A percentile compares a stretch with the other conserved stretches of the same genome.
These are phyloP conservation scores for Ganaspis sp. DNA, from an alignment of 1,140 invertebrate species.

Conservation along the genomic window DNA sequence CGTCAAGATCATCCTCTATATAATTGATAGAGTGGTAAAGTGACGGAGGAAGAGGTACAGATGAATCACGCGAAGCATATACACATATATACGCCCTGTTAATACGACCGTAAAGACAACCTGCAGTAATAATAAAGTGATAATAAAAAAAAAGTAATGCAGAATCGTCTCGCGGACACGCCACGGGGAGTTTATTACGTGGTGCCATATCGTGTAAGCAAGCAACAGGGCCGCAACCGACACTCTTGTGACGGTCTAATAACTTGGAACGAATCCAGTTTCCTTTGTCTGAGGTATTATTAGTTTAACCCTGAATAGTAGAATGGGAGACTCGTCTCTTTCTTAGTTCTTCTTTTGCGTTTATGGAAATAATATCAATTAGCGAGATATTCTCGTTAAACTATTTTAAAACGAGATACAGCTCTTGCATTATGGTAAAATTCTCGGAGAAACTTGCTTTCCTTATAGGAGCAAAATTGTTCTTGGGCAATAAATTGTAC, in stretches of 20 bases:
- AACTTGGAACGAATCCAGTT: slow-evolving; percentile 30
- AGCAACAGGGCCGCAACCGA: slow-evolving; percentile 43
- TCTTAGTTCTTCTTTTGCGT: background rate
- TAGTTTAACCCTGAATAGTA: slow-evolving; percentile 26
- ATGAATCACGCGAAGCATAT: slow-evolving; percentile 52
- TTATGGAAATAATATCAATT: background rate
- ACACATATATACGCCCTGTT: slow-evolving; percentile 44
- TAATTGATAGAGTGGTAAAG: slow-evolving; percentile 71
- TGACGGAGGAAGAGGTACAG: slow-evolving; percentile 45
- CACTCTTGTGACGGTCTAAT: slow-evolving; percentile 39
- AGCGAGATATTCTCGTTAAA: background rate
- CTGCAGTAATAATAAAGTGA: slow-evolving; percentile 69
- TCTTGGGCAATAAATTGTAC: too few species aligned
- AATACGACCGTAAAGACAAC: slow-evolving; percentile 65
- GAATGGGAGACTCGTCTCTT: background rate
- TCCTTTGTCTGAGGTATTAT: slow-evolving; percentile 26
- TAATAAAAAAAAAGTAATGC: slow-evolving; percentile 69
- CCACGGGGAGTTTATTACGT: slow-evolving; percentile 66
- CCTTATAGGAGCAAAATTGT: too few species aligned
- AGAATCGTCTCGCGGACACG: slow-evolving; percentile 61
- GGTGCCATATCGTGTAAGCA: slow-evolving; percentile 60
- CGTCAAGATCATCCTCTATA: slow-evolving; percentile 44
- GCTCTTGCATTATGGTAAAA: too few species aligned
- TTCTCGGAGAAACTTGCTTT: too few species aligned
- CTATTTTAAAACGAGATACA: too few species aligned